Percentiles rank a stretch among this genome's conserved stretches.
Evolutionary conservation across 2,888 invertebrate genomes (phyloP).

Genomic region (Liodrosophila aerea): DNA sequence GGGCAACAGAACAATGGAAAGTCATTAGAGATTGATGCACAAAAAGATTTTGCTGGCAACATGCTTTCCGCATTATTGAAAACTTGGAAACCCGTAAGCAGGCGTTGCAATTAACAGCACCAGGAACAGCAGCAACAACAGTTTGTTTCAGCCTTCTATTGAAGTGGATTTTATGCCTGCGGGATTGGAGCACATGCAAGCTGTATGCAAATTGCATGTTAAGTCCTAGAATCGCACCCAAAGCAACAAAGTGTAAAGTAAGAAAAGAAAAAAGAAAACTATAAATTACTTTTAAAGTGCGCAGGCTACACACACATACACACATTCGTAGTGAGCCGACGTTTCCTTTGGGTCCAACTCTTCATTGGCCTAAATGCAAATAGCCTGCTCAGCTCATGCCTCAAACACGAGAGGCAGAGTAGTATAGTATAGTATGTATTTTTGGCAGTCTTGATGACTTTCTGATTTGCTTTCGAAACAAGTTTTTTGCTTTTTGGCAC

Average conservation of each 20-base stretch:
- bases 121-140: slow-evolving; percentile 20
- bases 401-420: no score
- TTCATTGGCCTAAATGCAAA: slow-evolving; percentile 62
- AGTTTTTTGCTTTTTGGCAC: slow-evolving; percentile 30
- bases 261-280: slow-evolving; percentile 25
- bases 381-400: slow-evolving; percentile 40
- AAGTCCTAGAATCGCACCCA: slow-evolving; percentile 24
- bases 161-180: slow-evolving; percentile 66
- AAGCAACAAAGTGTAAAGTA: slow-evolving; percentile 11
- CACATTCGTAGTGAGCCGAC: slow-evolving; percentile 4
- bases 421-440: no score
- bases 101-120: slow-evolving; percentile 60
- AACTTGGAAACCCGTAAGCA: slow-evolving; percentile 67
- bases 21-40: slow-evolving; percentile 64
- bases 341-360: slow-evolving; percentile 29
- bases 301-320: slow-evolving; percentile 23
- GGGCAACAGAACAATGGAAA: slow-evolving; percentile 48
- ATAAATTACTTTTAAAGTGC: slow-evolving; percentile 76
- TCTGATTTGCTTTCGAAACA: slow-evolving; percentile 74
- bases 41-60: slow-evolving; percentile 53
- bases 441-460: slow-evolving; percentile 64
- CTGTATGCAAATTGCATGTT: slow-evolving; percentile 71
- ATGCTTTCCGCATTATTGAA: slow-evolving; percentile 69
- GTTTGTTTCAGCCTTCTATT: slow-evolving; percentile 34
- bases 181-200: slow-evolving; percentile 52